phyloP scores from a whole-genome alignment of 2,888 invertebrate genomes.

The Ischnura elegans region DNA sequence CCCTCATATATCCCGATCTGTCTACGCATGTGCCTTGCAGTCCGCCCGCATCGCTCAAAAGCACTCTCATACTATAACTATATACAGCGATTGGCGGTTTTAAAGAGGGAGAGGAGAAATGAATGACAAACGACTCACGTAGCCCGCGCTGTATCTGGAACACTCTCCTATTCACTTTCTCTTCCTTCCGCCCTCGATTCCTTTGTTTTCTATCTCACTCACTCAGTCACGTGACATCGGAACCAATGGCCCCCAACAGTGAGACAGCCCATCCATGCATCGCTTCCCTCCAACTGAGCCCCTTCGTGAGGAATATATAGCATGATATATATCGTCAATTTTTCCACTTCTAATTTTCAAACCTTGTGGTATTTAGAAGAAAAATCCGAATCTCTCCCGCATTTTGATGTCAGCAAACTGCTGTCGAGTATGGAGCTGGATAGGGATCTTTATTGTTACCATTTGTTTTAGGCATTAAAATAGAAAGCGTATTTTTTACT shows the following conservation, averaged over 20 bases:
- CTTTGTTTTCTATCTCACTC: neutral
- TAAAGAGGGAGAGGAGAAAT: neutral
- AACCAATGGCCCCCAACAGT: neutral
- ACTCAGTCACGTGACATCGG: neutral
- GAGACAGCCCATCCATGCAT: neutral
- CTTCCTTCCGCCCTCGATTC: slow-evolving; percentile 2
- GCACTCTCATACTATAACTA: too few species aligned
- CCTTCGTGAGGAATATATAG: too few species aligned
- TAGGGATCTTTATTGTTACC: too few species aligned
- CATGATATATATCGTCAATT: too few species aligned
- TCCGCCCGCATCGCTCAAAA: neutral
- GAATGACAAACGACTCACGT: neutral
- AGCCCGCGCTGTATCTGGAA: neutral
- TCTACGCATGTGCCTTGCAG: too few species aligned
- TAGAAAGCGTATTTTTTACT: too few species aligned
- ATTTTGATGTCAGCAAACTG: too few species aligned
- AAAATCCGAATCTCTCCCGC: too few species aligned
- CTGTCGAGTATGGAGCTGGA: too few species aligned
- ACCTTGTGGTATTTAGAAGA: too few species aligned
- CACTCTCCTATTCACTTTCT: slow-evolving; percentile 18
- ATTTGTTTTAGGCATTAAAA: too few species aligned
- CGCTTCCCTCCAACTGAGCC: neutral
- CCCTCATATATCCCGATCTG: neutral
- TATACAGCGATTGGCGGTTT: neutral
- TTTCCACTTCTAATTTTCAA: too few species aligned